Evolutionary conservation across 1,140 invertebrate genomes (phyloP).

Genomic region (Scaptomyza montana): DNA sequence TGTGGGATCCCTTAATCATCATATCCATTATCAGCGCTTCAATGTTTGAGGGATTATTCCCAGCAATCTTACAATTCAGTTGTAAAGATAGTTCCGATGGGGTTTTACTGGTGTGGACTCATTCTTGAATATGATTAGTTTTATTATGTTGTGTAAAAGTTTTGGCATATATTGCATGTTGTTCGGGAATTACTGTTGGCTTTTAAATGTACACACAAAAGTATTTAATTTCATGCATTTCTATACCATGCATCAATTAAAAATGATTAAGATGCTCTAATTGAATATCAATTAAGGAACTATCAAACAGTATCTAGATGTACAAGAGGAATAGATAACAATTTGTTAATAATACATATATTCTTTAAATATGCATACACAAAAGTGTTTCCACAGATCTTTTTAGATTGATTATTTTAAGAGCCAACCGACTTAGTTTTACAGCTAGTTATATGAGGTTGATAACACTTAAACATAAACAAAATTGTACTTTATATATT

Average conservation of each 20-base stretch:
- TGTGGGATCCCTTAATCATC: slow-evolving; percentile 3
- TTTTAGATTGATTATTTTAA: too few species aligned
- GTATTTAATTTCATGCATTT: neutral
- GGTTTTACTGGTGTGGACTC: slow-evolving; percentile 4
- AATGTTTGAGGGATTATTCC: neutral
- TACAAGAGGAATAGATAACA: neutral
- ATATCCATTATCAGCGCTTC: slow-evolving; percentile 25
- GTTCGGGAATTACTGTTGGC: too few species aligned
- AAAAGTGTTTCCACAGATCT: too few species aligned
- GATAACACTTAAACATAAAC: too few species aligned
- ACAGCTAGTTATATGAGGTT: too few species aligned
- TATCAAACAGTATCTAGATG: neutral
- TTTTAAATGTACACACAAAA: neutral
- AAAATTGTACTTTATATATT: too few species aligned
- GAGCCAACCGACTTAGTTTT: too few species aligned
- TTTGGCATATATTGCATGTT: too few species aligned
- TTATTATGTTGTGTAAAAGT: neutral
- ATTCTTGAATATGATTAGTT: slow-evolving; percentile 2
- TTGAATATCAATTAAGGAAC: neutral
- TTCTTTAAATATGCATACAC: too few species aligned
- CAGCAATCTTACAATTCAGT: neutral
- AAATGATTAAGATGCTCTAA: neutral
- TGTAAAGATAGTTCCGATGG: neutral
- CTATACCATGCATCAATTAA: neutral
- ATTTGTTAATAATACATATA: neutral